These are phyloP conservation scores for Calcarius lapponicus DNA, from an alignment of 2,797 vertebrate species.

Conservation along the genomic window DNA sequence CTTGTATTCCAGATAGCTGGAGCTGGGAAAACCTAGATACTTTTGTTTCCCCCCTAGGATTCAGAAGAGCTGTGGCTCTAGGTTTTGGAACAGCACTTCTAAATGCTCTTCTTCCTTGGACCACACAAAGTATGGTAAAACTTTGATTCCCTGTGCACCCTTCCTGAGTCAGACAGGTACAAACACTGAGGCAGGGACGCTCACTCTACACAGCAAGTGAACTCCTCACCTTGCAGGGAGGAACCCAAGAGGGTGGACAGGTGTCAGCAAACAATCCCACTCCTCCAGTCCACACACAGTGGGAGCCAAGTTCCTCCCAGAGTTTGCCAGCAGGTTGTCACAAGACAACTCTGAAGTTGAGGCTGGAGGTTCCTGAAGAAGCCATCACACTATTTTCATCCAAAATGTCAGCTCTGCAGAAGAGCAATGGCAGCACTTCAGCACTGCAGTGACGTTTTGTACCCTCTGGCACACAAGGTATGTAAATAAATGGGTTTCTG, in stretches of 20 bases:
- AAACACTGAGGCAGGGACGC: not conserved
- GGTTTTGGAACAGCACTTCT: not conserved
- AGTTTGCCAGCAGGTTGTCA: not conserved
- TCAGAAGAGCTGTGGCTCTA: not conserved
- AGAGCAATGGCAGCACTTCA: conserved; percentile 12
- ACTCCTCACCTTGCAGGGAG: not conserved
- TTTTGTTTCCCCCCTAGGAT: accelerated
- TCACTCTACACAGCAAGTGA: not conserved
- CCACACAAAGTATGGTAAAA: not conserved
- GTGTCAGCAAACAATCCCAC: not conserved
- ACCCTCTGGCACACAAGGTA: conserved; percentile 40
- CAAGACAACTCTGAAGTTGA: not conserved
- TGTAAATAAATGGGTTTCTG: conserved; percentile 60
- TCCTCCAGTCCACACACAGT: accelerated
- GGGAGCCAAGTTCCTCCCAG: not conserved
- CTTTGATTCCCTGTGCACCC: not conserved
- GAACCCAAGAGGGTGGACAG: not conserved
- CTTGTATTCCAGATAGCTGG: not conserved
- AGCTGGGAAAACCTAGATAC: not conserved
- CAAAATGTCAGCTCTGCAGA: conserved; percentile 19
- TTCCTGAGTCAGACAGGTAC: not conserved
- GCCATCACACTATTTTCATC: not conserved
- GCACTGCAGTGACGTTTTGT: not conserved
- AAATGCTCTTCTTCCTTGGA: not conserved
- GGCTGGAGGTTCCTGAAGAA: not conserved